Percentiles rank a stretch among this genome's conserved stretches.
Evolutionary conservation across 2,888 invertebrate species (phyloP).

Genomic region (Elegia similella): DNA sequence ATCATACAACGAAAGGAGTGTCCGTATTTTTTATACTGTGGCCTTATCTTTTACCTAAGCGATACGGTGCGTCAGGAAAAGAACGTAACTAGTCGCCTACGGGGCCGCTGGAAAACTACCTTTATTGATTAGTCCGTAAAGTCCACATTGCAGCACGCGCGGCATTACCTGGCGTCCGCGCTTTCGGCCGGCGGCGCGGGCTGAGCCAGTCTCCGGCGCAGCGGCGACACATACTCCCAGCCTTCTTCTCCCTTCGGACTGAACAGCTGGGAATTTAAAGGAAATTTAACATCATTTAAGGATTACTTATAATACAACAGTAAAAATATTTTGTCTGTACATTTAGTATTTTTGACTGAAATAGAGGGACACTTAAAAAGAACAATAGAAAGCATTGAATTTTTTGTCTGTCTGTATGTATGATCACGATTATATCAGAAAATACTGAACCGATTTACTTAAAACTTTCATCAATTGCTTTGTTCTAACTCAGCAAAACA

Average conservation of each 20-base stretch:
- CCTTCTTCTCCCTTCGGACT: slow-evolving; percentile 84
- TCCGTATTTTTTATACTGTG: slow-evolving; percentile 1
- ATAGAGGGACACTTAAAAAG: no score
- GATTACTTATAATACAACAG: no score
- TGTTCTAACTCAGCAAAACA: no score
- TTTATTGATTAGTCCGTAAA: slow-evolving; percentile 4
- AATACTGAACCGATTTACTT: no score
- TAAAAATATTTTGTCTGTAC: no score
- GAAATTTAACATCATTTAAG: slow-evolving; percentile 17
- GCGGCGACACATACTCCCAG: slow-evolving; percentile 80
- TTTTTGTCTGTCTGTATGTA: no score
- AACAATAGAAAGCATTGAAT: no score
- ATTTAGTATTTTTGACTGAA: no score
- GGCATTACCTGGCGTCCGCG: slow-evolving; percentile 63
- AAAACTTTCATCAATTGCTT: no score
- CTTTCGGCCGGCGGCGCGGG: slow-evolving; percentile 45
- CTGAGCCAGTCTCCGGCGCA: slow-evolving; percentile 63
- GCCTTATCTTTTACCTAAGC: slow-evolving; percentile 18
- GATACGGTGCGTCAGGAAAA: slow-evolving; percentile 36
- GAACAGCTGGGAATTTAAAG: slow-evolving; percentile 80
- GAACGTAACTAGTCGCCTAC: slow-evolving; percentile 5
- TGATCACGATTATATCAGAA: no score
- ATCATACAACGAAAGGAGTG: neutral
- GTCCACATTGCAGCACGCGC: slow-evolving; percentile 15
- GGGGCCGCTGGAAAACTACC: slow-evolving; percentile 4